A percentile compares a stretch with the other conserved stretches of the same genome.
These are phyloP conservation scores for Chrysomela aeneicollis DNA, from an alignment of 2,888 invertebrate genomes.

Conservation along the genomic window DNA sequence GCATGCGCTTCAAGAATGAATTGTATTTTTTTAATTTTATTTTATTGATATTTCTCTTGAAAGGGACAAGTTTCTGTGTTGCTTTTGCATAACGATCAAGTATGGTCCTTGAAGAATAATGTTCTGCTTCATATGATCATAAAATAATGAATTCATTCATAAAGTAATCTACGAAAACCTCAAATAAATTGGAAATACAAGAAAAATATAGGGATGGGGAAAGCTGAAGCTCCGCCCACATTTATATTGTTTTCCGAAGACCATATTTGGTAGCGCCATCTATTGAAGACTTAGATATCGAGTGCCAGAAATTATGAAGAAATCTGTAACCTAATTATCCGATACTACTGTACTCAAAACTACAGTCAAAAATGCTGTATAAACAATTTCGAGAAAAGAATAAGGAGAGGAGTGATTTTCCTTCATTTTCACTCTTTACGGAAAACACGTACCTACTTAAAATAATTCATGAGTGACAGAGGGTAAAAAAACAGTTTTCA, in stretches of 20 bases:
- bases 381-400: too few relatives aligned
- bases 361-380: too few relatives aligned
- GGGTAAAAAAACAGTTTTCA: conserved; percentile 20
- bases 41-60: conserved; percentile 26
- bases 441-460: too few relatives aligned
- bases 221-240: not conserved
- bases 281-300: too few relatives aligned
- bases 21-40: conserved; percentile 28
- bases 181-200: not conserved
- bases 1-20: conserved; percentile 36
- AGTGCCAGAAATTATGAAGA: too few relatives aligned
- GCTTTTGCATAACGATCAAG: not conserved
- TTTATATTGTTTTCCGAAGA: not conserved
- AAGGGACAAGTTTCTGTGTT: not conserved
- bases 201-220: not conserved
- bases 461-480: too few relatives aligned
- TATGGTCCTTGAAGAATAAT: not conserved
- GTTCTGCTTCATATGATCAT: not conserved
- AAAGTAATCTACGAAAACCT: not conserved
- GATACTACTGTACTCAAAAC: too few relatives aligned
- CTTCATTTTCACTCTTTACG: too few relatives aligned
- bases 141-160: not conserved
- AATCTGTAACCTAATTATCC: too few relatives aligned
- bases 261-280: too few relatives aligned
- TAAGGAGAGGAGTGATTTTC: too few relatives aligned